Base-by-base conservation (phyloP, 2,113 vertebrate genomes). In the Chrysemys picta region DNA sequence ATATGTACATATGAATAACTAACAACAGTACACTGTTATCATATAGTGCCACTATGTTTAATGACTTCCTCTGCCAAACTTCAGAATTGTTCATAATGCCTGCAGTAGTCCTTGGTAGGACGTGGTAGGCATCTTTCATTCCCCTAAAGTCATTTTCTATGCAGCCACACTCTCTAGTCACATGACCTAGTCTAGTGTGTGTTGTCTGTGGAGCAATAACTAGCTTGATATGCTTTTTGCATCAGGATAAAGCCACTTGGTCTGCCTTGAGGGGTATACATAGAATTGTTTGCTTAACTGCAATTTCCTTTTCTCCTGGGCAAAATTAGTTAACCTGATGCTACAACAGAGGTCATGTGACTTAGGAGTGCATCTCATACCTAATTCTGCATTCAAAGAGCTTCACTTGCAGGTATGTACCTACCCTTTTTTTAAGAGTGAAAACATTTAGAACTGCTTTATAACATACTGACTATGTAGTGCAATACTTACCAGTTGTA, bases 121-220 rank as follows among this genome's bases (percentile, higher is more conserved):
- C 62, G 0, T 42, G 75, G 38, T n/a, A 53, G 50, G 69, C 1
- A 22, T 75, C 52, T 42, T 29, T 75, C n/a, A 84, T 10, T 76
- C 91, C 42, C 14, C 56, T 78, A 25, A 88, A 82, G 12, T 0
- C 84, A 3, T 87, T 84, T 96, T 91, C 83, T 62, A 38, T 50
- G 65, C 59, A 90, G 62, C 62, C 2, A 0, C 75, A 85, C 79
- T 92, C 80, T 90, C 42, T 50, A 80, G 52, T 52, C 31, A 22
- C 82, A 76, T 62, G 57, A 35, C 69, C 87, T 93, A 84, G n/a
- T 57, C 25, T 82, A 56, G 16, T 82, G 13, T 38, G 84, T 91
- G 49, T 65, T 11, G 19, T 89, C 89, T 96, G 78, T 87, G 53
- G 83, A 95, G 92, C 94, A 89, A 94, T 82, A 85, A 91, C 87